Conservation (phyloP, 2,113 vertebrate species). For the Peromyscus maniculatus region DNA sequence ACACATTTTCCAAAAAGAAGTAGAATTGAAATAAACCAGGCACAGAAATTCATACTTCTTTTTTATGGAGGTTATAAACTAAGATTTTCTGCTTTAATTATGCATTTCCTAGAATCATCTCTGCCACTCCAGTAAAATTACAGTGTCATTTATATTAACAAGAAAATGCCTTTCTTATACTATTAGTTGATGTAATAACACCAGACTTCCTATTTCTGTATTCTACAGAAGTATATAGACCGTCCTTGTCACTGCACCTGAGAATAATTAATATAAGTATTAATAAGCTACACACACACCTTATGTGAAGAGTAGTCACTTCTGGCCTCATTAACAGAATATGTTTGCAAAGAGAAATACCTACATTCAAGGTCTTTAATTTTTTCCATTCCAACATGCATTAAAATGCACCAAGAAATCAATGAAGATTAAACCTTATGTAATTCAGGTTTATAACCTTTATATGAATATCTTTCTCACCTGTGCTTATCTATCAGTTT, state of each 20-base stretch:
- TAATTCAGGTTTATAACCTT: not conserved
- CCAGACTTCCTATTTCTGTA: not conserved
- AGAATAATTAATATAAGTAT: not conserved
- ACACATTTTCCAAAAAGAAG: not conserved
- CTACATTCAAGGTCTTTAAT: not conserved
- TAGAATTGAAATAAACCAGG: not conserved
- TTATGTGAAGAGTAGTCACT: not conserved
- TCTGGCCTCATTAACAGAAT: not conserved
- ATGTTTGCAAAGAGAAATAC: not conserved
- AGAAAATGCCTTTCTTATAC: not conserved
- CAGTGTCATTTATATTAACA: accelerated
- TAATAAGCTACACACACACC: not conserved
- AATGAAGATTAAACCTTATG: not conserved
- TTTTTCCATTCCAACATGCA: not conserved
- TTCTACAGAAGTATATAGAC: not conserved
- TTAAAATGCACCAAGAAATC: not conserved
- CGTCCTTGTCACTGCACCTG: not conserved
- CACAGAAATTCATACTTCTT: not conserved
- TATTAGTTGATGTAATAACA: not conserved
- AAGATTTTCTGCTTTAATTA: not conserved
- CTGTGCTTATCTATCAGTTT: not conserved
- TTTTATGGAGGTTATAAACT: not conserved
- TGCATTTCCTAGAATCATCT: not conserved
- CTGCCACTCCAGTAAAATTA: not conserved
- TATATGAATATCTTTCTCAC: not conserved